phyloP scores from a whole-genome alignment of 2,888 invertebrate species.

The Exephanes ischioxanthus region DNA sequence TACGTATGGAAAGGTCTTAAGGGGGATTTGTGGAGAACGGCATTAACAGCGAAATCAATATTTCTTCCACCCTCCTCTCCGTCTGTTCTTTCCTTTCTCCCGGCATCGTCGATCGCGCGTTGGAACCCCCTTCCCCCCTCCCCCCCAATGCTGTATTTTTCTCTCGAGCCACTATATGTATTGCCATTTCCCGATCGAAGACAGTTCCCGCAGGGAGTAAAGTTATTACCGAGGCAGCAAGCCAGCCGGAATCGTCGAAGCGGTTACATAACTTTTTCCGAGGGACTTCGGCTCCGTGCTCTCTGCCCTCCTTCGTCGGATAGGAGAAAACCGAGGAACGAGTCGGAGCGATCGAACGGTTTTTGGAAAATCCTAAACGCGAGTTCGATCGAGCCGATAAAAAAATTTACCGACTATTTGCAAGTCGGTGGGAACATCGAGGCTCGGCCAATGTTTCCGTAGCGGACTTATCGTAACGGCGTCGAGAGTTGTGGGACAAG shows the following conservation, averaged over 20 bases:
- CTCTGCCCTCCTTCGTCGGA: neutral
- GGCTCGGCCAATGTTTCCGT: neutral
- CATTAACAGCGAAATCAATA: slow-evolving; percentile 43
- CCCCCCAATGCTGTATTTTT: neutral
- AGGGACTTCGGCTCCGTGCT: slow-evolving; percentile 1
- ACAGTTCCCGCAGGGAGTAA: slow-evolving; percentile 31
- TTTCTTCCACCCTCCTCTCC: slow-evolving; percentile 19
- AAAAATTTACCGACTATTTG: neutral
- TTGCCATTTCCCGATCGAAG: slow-evolving; percentile 23
- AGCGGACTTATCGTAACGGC: neutral
- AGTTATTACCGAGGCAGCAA: slow-evolving; percentile 49
- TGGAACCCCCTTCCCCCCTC: neutral
- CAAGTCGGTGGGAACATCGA: neutral
- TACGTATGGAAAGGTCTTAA: slow-evolving; percentile 4
- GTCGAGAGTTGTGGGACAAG: neutral
- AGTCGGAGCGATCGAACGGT: neutral
- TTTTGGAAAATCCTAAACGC: neutral
- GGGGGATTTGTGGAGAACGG: slow-evolving; percentile 21
- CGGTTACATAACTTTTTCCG: slow-evolving; percentile 47
- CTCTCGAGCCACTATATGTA: neutral
- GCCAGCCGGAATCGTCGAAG: slow-evolving; percentile 33
- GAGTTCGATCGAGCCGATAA: neutral
- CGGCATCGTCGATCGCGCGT: slow-evolving; percentile 33
- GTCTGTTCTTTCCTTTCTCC: slow-evolving; percentile 8
- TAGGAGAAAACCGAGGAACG: neutral